A percentile compares a stretch with the other conserved stretches of the same genome.
These are phyloP conservation scores for Diogma glabrata DNA, from an alignment of 2,888 invertebrate genomes.

Conservation along the genomic window DNA sequence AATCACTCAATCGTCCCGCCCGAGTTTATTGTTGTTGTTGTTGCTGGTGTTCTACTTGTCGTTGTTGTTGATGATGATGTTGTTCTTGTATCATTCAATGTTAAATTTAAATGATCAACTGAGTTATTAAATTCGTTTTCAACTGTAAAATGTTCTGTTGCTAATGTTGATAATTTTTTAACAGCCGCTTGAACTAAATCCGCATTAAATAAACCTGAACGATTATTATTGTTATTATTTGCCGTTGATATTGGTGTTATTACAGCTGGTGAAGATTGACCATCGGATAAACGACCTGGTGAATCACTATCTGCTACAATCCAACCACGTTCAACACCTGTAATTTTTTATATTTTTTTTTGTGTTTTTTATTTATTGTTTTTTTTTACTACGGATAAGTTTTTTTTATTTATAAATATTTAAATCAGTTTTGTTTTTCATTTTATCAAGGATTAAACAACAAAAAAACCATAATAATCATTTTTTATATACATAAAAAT, in stretches of 20 bases:
- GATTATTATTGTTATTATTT: not conserved
- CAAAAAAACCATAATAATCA: no score
- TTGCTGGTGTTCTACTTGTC: not conserved
- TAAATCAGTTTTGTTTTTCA: slow-evolving; percentile 2
- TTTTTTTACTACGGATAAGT: slow-evolving; percentile 3
- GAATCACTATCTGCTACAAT: slow-evolving; percentile 20
- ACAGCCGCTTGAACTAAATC: slow-evolving; percentile 8
- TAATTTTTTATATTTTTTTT: slow-evolving; percentile 9
- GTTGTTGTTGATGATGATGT: not conserved
- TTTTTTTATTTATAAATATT: slow-evolving; percentile 2
- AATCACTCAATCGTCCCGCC: slow-evolving; percentile 3
- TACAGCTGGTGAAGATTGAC: slow-evolving; percentile 15
- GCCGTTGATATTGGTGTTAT: not conserved
- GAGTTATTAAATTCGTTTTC: not conserved
- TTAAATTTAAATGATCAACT: not conserved
- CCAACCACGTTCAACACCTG: slow-evolving; percentile 21
- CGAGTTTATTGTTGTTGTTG: slow-evolving; percentile 3
- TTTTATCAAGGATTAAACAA: no score
- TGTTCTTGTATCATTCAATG: not conserved
- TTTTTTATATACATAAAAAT: no score
- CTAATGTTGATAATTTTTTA: slow-evolving; percentile 5
- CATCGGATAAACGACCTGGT: slow-evolving; percentile 14
- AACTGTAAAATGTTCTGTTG: not conserved
- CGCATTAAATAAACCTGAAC: not conserved
- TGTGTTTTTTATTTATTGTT: not conserved